Evolutionary conservation across 2,797 vertebrate genomes (phyloP), one percentile per base, ranked within the genome.

Genomic region (Syngnathus rostellatus): DNA sequence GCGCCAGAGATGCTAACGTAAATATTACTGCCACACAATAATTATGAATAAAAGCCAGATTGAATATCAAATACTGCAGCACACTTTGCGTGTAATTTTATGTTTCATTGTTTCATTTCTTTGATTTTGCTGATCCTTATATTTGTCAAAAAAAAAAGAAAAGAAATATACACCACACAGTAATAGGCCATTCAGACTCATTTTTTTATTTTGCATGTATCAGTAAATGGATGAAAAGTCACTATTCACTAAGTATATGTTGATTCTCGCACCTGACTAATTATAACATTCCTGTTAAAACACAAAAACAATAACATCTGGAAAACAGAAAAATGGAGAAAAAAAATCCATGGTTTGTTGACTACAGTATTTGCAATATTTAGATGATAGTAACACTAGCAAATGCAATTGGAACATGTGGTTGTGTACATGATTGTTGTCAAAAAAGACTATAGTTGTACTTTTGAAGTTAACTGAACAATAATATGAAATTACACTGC

Each of bases 151-250:
- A 4, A 54, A 21, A 23, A 14, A 12, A 25, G 6, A 8, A 25
- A 21, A 2, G 1, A 69, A 71, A 79, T 58, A 77, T 6, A 40
- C 21, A 65, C 39, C 65, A 62, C 43, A 60, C 60, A 67, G 64
- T 38, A 16, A 40, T 23, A 65, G 57, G 68, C 83, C 71, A 82
- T 81, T 74, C 77, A 37, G 85, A 87, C 70, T 87, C 68, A 65
- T 91, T 89, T 88, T 88, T 89, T 88, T 83, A 72, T 83, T 21
- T 88, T 85, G 80, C 74, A 84, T 37, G 31, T 38, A 73, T 80
- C 83, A 73, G 68, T 82, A 55, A 77, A 69, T 77, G 79, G 86
- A 50, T 19, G 45, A 63, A 31, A 50, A 63, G 45, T 50, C 39
- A 61, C 39, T 41, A 61, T 41, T 41, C 19, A 61, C 59, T 61